phyloP scores from a whole-genome alignment of 2,888 invertebrate genomes.

The Dryococelus australis region DNA sequence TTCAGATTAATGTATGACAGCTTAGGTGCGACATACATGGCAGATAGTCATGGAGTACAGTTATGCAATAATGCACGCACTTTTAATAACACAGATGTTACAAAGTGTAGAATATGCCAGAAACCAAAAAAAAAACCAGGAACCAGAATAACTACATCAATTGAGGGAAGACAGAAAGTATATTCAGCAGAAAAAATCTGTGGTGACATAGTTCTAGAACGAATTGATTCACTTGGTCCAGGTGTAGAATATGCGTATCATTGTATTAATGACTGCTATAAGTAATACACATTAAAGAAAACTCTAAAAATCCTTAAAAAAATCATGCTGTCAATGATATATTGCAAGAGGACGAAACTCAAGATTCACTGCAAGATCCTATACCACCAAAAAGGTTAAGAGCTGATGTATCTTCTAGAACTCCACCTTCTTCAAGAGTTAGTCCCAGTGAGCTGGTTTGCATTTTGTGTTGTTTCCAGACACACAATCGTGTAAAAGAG shows the following conservation, averaged over 20 bases:
- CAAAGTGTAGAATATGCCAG: too few relatives aligned
- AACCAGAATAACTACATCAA: too few relatives aligned
- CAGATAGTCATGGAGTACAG: too few relatives aligned
- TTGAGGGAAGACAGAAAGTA: too few relatives aligned
- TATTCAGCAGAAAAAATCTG: too few relatives aligned
- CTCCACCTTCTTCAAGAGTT: background rate
- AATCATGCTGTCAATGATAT: background rate
- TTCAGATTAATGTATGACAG: too few relatives aligned
- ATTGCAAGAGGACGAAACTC: background rate
- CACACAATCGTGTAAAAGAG: background rate
- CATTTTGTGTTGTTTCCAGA: background rate
- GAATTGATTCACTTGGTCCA: too few relatives aligned
- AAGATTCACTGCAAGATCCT: background rate
- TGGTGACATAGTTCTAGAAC: too few relatives aligned
- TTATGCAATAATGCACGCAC: too few relatives aligned
- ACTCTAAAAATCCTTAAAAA: background rate
- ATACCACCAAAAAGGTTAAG: background rate
- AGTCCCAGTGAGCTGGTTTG: background rate
- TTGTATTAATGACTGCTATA: background rate
- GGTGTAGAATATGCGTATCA: background rate
- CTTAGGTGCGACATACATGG: too few relatives aligned
- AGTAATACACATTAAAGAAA: background rate
- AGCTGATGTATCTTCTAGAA: background rate
- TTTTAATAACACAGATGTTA: too few relatives aligned
- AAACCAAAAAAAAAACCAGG: too few relatives aligned